Evolutionary conservation across 2,888 invertebrate genomes (phyloP).

Genomic region (Dicyrtoma fusca): DNA sequence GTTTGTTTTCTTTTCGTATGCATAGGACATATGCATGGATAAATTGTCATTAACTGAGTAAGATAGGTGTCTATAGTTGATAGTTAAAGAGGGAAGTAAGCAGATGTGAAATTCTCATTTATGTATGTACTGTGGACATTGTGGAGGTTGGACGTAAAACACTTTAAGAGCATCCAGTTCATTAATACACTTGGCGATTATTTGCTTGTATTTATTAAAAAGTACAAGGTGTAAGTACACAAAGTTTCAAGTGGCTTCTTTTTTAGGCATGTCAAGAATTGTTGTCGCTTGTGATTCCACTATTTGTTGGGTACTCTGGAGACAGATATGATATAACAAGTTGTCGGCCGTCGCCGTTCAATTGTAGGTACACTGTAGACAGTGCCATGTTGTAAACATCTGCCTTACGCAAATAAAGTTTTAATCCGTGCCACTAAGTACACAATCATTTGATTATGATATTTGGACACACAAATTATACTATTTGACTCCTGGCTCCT

Average conservation of each 20-base stretch:
- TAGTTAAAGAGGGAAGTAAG: too few relatives aligned
- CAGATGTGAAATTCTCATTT: background rate
- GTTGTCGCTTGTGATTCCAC: slow-evolving; percentile 3
- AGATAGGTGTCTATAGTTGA: too few relatives aligned
- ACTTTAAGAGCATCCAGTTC: too few relatives aligned
- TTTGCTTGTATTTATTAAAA: too few relatives aligned
- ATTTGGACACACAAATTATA: slow-evolving; percentile 2
- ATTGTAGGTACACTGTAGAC: background rate
- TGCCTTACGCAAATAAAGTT: slow-evolving; percentile 28
- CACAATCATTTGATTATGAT: slow-evolving; percentile 13
- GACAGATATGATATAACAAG: background rate
- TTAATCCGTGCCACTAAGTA: slow-evolving; percentile 27
- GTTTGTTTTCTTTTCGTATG: too few relatives aligned
- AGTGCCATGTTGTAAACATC: slow-evolving; percentile 25
- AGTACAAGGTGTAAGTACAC: slow-evolving; percentile 26
- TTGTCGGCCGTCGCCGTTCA: background rate
- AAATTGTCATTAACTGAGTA: too few relatives aligned
- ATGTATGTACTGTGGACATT: background rate
- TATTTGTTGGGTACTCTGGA: background rate
- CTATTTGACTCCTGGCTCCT: background rate
- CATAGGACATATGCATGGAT: too few relatives aligned
- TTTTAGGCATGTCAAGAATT: slow-evolving; percentile 1
- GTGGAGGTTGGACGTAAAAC: background rate
- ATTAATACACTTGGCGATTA: too few relatives aligned
- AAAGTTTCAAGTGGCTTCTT: slow-evolving; percentile 25